A percentile compares a stretch with the other conserved stretches of the same genome.
These are phyloP conservation scores for Phymatocera aterrima DNA, from an alignment of 2,888 invertebrate species.

Conservation along the genomic window DNA sequence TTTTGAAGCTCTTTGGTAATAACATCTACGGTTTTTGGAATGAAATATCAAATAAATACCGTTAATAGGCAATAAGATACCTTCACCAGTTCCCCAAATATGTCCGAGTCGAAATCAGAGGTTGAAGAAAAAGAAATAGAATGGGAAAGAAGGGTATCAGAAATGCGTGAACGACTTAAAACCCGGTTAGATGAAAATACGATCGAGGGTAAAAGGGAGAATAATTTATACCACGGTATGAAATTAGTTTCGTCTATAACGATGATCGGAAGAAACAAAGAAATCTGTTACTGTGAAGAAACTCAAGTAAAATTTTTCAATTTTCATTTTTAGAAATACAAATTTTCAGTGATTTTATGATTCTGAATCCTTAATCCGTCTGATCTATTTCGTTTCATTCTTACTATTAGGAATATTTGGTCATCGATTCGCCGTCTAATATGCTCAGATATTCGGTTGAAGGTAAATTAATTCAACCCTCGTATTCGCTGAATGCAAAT, in stretches of 20 bases:
- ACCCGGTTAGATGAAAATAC: slow-evolving; percentile 50
- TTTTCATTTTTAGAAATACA: no score
- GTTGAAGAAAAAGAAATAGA: background rate
- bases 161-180: slow-evolving; percentile 53
- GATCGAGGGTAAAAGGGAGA: slow-evolving; percentile 55
- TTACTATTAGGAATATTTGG: slow-evolving; percentile 59
- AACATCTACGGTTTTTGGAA: background rate
- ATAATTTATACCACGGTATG: slow-evolving; percentile 58
- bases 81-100: background rate
- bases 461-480: slow-evolving; percentile 56
- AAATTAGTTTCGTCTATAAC: slow-evolving; percentile 52
- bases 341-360: background rate
- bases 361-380: background rate
- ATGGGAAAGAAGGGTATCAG: slow-evolving; percentile 5
- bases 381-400: background rate
- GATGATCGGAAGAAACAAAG: slow-evolving; percentile 51
- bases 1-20: background rate
- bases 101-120: slow-evolving; percentile 3
- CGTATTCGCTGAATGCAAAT: slow-evolving; percentile 50
- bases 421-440: slow-evolving; percentile 51
- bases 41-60: background rate
- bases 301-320: slow-evolving; percentile 55
- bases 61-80: background rate
- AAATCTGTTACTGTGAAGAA: slow-evolving; percentile 57
- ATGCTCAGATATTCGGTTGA: slow-evolving; percentile 59